Evolutionary conservation across 2,888 invertebrate genomes (phyloP).

Genomic region (Tanaodytes sp.): DNA sequence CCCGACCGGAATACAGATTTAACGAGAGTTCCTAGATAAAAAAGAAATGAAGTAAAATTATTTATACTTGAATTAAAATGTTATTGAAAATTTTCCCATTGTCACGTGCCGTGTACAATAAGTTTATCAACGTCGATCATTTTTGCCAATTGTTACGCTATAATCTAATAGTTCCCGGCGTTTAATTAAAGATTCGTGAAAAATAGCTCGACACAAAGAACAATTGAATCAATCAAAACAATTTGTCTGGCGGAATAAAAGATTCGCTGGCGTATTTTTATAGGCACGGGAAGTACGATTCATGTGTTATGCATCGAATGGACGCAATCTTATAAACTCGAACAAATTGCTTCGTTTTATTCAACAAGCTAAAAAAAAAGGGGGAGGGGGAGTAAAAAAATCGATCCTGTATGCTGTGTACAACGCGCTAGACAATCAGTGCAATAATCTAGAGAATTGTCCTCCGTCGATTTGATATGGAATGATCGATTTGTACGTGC

Average conservation of each 20-base stretch:
- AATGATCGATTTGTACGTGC: conserved; percentile 52
- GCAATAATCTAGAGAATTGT: conserved; percentile 50
- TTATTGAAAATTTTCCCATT: no score
- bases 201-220: conserved; percentile 4
- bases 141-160: no score
- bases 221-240: conserved; percentile 31
- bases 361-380: conserved; percentile 22
- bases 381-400: conserved; percentile 14
- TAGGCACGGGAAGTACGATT: conserved; percentile 11
- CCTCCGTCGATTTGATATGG: conserved; percentile 51
- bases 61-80: no score
- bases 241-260: conserved; percentile 11
- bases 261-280: conserved; percentile 9
- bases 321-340: conserved; percentile 37
- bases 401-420: conserved; percentile 36
- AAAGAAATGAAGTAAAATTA: no score
- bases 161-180: no score
- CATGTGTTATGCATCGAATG: conserved; percentile 26
- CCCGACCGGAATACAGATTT: no score
- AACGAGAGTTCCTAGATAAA: no score
- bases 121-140: no score
- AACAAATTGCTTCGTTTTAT: conserved; percentile 40
- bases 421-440: conserved; percentile 44
- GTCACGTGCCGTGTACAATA: no score
- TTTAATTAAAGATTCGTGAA: background rate